Base-by-base conservation (phyloP, 2,113 vertebrate genomes). In the Eurystomus gularis region DNA sequence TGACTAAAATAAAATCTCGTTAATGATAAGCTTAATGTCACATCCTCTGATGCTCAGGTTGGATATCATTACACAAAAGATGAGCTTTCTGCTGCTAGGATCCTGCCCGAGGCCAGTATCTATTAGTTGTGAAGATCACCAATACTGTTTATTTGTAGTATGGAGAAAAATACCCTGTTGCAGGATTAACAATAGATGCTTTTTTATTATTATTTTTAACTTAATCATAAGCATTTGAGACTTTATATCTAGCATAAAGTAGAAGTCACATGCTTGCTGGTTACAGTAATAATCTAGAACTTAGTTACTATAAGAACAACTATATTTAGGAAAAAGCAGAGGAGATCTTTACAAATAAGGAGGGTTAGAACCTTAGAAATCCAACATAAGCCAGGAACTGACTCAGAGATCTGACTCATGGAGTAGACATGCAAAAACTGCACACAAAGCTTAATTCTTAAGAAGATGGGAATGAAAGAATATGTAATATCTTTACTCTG, bases 171-270 rank as follows among this genome's bases (percentile, higher is more conserved):
- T 7, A 6, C 7, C 9, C 6, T 35, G 9, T 46, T 16, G 5
- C 1, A 88, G 14, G 54, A 65, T 57, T 42, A 46, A 29, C 7
- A 49, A 13, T 26, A 42, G 7, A 15, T 2, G 2, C 0, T 4
- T 25, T 39, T 26, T 10, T 11, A 15, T 54, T 17, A 28, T 54
- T 28, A 28, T n/a, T 61, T 29, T 24, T 4, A 13, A 1, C 5
- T 48, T 46, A 37, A 54, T 72, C 4, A 4, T 42, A 19, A 35
- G 3, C 7, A 39, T 66, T 49, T 77, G 14, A 42, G 14, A 3
- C 26, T 55, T 70, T 57, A 44, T 48, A 19, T 51, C 6, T n/a
- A 12, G 5, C 44, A 33, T 25, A 39, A 80, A 75, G 23, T 20
- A 54, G 10, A 75, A 18, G 3, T 49, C 8, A 65, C 9, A 7